phyloP scores from a whole-genome alignment of 2,797 vertebrate genomes.

The Malacoctenus gilli region DNA sequence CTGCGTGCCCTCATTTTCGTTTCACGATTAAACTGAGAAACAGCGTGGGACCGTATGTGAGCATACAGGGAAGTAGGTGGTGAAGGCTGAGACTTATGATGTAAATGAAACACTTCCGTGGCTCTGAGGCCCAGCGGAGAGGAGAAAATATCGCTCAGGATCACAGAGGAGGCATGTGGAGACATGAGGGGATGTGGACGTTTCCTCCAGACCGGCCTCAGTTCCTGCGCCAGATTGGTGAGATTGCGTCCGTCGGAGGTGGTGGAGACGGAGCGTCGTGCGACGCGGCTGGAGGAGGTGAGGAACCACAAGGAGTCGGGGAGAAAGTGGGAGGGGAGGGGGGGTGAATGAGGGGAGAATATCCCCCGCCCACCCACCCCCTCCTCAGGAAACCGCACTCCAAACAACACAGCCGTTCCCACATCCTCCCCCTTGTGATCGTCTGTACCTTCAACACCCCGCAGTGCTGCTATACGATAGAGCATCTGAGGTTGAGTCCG shows the following conservation, averaged over 20 bases:
- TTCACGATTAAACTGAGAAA: background rate
- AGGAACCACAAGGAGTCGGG: slow-evolving; percentile 42
- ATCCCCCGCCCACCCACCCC: slow-evolving; percentile 56
- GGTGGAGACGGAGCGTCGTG: slow-evolving; percentile 30
- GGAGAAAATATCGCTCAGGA: slow-evolving; percentile 53
- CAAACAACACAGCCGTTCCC: slow-evolving; percentile 65
- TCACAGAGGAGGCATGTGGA: slow-evolving; percentile 57
- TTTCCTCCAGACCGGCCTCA: slow-evolving; percentile 69
- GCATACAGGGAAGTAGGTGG: slow-evolving; percentile 24
- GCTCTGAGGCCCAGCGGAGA: slow-evolving; percentile 8
- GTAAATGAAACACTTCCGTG: slow-evolving; percentile 58
- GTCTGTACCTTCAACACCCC: slow-evolving; percentile 39
- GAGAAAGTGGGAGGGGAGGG: slow-evolving; percentile 60
- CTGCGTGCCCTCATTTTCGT: background rate
- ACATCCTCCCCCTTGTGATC: slow-evolving; percentile 62
- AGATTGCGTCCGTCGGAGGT: slow-evolving; percentile 53
- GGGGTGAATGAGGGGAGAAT: slow-evolving; percentile 55
- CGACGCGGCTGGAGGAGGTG: slow-evolving; percentile 38
- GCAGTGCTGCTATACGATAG: slow-evolving; percentile 14
- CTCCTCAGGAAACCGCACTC: slow-evolving; percentile 74
- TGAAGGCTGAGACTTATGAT: slow-evolving; percentile 25
- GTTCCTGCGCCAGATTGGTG: slow-evolving; percentile 64
- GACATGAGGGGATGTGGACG: slow-evolving; percentile 64
- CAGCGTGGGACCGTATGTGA: slow-evolving; percentile 8
- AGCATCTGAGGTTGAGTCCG: slow-evolving; percentile 37